Evolutionary conservation across 1,140 invertebrate genomes (phyloP), one percentile per base, ranked within the genome.

Genomic region (Mycetomoellerius zeteki): DNA sequence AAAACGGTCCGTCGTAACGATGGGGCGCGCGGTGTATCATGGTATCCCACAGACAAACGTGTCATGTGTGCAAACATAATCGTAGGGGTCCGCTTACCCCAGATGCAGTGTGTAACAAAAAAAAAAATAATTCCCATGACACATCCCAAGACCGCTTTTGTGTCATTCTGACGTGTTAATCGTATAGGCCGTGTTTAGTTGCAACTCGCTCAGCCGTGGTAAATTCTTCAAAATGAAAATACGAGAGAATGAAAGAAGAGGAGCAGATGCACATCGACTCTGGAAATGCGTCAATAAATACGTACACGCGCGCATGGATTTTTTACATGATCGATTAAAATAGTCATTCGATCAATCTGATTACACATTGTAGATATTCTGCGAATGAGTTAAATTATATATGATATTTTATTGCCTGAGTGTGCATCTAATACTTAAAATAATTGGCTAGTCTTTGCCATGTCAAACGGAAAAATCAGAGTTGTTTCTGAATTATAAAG

Each of bases 51-150:
- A 92, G 91, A 93, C 92, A 93, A 94, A 93, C 81, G 90, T 72
- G 65, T 92, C 89, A 87, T 93, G 92, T 92, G 91, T 92, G 91
- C 90, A 93, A 93, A 93, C 91, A 93, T 88, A 90, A 91, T 91
- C 88, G 89, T 86, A 92, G 86, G 89, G 93, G 88, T 82, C 64
- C 56, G 54, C n/a, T 58, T 71, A 19, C 65, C 72, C 76, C 73
- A 73, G 58, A 37, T 50, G 47, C 60, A 27, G 33, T 67, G 72
- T 58, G 58, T 19, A 76, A 52, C 60, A 54, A 58, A 85, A 62
- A 86, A 86, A 82, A 85, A 84, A 92, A 90, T 93, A 88, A 93
- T 94, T 94, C 93, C 92, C 93, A 94, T 94, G 92, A 92, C 90
- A 92, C 89, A 85, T 85, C 78, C 88, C 87, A 86, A 88, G 81